Base-by-base conservation (phyloP, 2,113 vertebrate species). In the Sapayoa aenigma region DNA sequence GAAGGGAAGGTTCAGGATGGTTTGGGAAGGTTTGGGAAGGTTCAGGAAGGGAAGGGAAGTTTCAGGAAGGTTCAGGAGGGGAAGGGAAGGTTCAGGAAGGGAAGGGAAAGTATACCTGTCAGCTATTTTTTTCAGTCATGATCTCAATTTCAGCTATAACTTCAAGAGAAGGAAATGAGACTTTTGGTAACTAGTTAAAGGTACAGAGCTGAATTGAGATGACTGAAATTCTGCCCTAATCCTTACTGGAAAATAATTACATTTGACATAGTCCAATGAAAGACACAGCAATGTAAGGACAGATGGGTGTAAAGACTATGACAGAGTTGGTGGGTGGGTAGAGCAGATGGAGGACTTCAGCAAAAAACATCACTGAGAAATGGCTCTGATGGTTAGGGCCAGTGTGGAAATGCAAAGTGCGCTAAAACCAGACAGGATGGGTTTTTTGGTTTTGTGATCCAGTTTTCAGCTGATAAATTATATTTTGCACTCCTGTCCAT, bases 291-390 rank as follows among this genome's bases (percentile, higher is more conserved):
- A 60, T 20, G 10, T 69, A 58, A 82, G 62, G 80, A 66, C 72
- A 78, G 80, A 78, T 62, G 87, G 76, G 67, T 86, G 21, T 60
- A 39, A 69, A 75, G 88, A 60, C 33, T 73, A 49, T 84, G 84
- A 63, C 46, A 42, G 87, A 66, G 62, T 31, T 69, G 39, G 79
- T 88, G 65, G 27, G 55, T 46, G 66, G 65, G 66, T 55, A 52
- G 58, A 78, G 72, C 88, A 85, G 84, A 93, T 89, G 95, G 72
- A 86, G 62, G 63, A 27, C n/a, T 89, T 19, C 60, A 59, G 88
- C 13, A 71, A 41, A 65, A 89, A 82, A 25, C 33, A 14, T 46
- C 59, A 9, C 25, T n/a, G 50, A 35, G 42, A 91, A 82, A 82
- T 63, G 50, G 33, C 37, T 37, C 27, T 66, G 66, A n/a, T 49